These are phyloP conservation scores for Colletes latitarsis DNA, from an alignment of 1,140 invertebrate genomes.

Conservation along the genomic window DNA sequence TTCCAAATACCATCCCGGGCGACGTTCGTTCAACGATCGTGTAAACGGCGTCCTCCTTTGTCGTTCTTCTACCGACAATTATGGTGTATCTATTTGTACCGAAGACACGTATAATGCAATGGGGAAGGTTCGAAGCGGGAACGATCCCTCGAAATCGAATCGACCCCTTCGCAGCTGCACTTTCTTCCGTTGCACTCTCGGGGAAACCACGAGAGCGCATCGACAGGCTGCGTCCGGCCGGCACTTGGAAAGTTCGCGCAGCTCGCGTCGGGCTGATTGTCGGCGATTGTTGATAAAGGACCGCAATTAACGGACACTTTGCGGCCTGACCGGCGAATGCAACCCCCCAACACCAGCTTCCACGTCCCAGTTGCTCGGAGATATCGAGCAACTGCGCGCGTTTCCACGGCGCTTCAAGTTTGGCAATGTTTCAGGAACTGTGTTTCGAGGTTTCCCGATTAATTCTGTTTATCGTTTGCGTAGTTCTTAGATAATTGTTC, in stretches of 20 bases:
- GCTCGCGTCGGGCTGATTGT: neutral
- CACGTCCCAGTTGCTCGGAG: neutral
- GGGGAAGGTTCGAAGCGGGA: too few species aligned
- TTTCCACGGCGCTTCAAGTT: neutral
- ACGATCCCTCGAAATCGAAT: neutral
- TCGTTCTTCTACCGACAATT: neutral
- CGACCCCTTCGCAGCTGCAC: neutral
- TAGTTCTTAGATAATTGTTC: neutral
- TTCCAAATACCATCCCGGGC: neutral
- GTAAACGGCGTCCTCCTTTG: neutral
- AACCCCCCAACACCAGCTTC: neutral
- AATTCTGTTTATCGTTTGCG: neutral
- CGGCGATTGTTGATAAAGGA: conserved; percentile 22
- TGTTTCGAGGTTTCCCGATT: conserved; percentile 9
- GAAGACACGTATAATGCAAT: too few species aligned
- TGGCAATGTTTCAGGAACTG: neutral
- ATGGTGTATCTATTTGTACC: too few species aligned
- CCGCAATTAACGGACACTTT: conserved; percentile 34
- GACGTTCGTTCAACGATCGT: neutral
- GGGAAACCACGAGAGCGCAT: neutral
- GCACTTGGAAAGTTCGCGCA: neutral
- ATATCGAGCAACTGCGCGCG: neutral
- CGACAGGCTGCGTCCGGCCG: neutral
- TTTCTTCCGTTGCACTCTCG: neutral
- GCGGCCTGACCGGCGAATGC: neutral